Evolutionary conservation across 1,140 invertebrate genomes (phyloP), one percentile per base, ranked within the genome.

Genomic region (Harpegnathos saltator): DNA sequence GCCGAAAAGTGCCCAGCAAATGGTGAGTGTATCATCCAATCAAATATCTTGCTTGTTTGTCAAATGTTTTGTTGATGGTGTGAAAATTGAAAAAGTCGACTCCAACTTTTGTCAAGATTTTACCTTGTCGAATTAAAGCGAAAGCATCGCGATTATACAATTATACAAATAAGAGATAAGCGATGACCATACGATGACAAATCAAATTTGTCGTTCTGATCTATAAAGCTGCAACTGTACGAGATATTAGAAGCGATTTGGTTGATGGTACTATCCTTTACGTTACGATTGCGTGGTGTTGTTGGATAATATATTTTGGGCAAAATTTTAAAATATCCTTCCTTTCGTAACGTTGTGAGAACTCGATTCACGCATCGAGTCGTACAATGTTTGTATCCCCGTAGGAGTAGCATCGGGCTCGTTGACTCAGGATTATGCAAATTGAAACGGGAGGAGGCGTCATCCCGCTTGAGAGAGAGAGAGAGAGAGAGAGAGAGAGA

Each of bases 1-100:
- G 92, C 98, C 98, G 15, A 98, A 97, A 91, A 98, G 96, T 87
- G 96, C 97, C 26, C 96, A 97, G 90, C 98, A 98, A 97, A 98
- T 98, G 98, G 98, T 98, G 93, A 97, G 97, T 96, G 33, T 24
- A 11, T 19, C 12, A 24, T 71, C 5, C 1, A 26, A 52, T 0
- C 9, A 54, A 22, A 69, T 38, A 2, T 68, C 15, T 15, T 5
- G n/a, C 15, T 15, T 5, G n/a, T n/a, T 12, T 29, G 17, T 26
- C 11, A 15, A 17, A 62, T 15, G 17, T 29, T 4, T 24, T 29
- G 52, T 29, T 33, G 24, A 29, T 24, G 22, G 24, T 26, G 24
- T 26, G 15, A 61, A 38, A 26, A 29, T 56, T 19, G 19, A 56
- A 56, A 56, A 56, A 56, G 19, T 56, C 19, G 7, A 11, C 3